Base-by-base conservation (phyloP, 1,140 invertebrate species). In the Ceratoteleas bidentatus region DNA sequence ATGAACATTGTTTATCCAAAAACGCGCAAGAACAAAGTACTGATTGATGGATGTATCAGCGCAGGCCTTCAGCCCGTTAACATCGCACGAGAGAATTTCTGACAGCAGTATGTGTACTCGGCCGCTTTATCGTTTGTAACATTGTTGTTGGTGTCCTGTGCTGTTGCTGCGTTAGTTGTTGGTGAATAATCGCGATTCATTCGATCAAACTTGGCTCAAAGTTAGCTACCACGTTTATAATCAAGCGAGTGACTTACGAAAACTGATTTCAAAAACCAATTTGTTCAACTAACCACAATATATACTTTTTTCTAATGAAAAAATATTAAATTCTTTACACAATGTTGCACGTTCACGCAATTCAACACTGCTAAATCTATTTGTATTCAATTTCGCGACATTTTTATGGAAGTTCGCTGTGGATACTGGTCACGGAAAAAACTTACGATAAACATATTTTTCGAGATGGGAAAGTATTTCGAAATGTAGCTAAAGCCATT, bases 121-220 rank as follows among this genome's bases (percentile, higher is more conserved):
- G 49, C 11, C 40, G 70, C 57, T 69, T 53, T 70, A 73, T 74
- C 73, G 66, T 78, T 68, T 83, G 74, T 78, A 74, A 78, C 81
- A 76, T 52, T 36, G 72, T 60, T 65, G 40, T 80, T 61, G 60
- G 4, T 64, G 54, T 75, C 24, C 24, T 24, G 24, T 73, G 65
- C 52, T 72, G 61, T 33, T 68, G 62, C 66, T 74, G 54, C 64
- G n/a, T n/a, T n/a, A 49, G 52, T 65, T 69, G 53, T 73, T 73
- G 68, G 33, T 34, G 38, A 64, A 78, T 83, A 79, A 83, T 78
- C 69, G 58, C 36, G 49, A 78, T 75, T 83, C 70, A 56, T 72
- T 79, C 72, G 60, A 75, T 75, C 61, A 66, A 74, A 70, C 16
- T 54, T 49, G 8, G 11, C 34, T 45, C 56, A 70, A 69, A 58